Evolutionary conservation across 1,140 invertebrate species (phyloP), one percentile per base, ranked within the genome.

Genomic region (Platorchestia sp.): DNA sequence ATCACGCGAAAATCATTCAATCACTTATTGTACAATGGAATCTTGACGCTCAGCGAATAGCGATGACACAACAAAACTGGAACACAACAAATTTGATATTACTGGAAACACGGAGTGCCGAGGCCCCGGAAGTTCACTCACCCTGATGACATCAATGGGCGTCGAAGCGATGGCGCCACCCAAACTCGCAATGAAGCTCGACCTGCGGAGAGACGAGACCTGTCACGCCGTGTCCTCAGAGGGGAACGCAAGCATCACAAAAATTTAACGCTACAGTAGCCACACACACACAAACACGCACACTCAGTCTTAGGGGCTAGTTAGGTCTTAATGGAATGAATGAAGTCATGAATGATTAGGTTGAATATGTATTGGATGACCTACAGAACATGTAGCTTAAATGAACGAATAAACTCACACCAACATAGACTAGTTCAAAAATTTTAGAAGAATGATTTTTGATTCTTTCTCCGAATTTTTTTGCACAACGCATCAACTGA

Each of bases 131-230:
- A n/a, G n/a, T n/a, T 45, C 43, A 7, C 98, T 98, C 97, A 99
- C 99, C 97, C 99, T 98, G 91, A 99, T 98, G 95, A 99, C 99
- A 97, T 99, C 99, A 96, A 99, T 98, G 95, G 99, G 99, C 44
- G 99, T 99, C 95, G 99, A 99, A 96, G 99, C 98, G 96, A 99
- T 97, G 87, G 99, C 99, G 97, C 99, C 99, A 96, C 99, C 98
- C 96, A 99, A 97, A 97, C 99, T 99, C 96, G 99, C 99, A 97
- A 99, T 98, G 97, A 98, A 98, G 98, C 99, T 99, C 96, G 98
- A 99, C 96, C 98, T 98, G 97, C 89, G 95, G 96, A 96, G 95
- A 96, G 95, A 95, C 86, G 75, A 43, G 41, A 95, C 91, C 91
- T 45, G 43, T 93, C 44, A 93, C n/a, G 91, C 91, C 10, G 10